These are phyloP conservation scores for Cyrtonyx montezumae DNA, from an alignment of 2,113 vertebrate species.

Conservation along the genomic window DNA sequence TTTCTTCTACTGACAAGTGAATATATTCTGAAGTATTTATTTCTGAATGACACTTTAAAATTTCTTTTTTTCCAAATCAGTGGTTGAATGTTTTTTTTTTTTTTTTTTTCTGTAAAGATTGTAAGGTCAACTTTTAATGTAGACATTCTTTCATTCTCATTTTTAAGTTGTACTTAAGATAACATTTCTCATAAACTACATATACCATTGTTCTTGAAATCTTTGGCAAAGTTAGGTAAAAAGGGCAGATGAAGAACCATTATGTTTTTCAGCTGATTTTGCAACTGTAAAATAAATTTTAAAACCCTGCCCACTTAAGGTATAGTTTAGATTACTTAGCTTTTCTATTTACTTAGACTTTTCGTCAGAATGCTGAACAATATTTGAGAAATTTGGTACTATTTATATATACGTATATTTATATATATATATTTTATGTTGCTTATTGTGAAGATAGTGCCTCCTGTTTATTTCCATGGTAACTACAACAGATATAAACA, in stretches of 20 bases:
- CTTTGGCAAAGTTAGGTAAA: neutral
- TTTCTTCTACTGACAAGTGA: conserved; percentile 78
- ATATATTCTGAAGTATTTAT: conserved; percentile 79
- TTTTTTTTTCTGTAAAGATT: neutral
- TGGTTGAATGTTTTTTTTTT: neutral
- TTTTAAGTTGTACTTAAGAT: neutral
- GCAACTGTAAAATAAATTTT: neutral
- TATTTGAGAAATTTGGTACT: neutral
- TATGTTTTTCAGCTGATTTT: neutral
- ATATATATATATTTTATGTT: no score
- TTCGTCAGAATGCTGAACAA: neutral
- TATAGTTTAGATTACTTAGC: neutral
- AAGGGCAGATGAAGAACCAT: neutral
- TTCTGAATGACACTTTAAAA: conserved; percentile 78
- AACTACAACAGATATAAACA: no score
- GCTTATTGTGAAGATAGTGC: no score
- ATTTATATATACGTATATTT: no score
- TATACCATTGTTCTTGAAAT: neutral
- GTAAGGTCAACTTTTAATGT: conserved; percentile 12
- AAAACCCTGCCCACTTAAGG: neutral
- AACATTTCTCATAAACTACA: neutral
- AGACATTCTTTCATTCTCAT: neutral
- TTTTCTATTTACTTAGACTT: neutral
- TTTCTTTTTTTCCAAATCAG: conserved; percentile 71
- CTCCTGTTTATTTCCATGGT: no score